These are phyloP conservation scores for Hypotaenidia okinawae DNA, from an alignment of 2,797 vertebrate genomes.

Conservation along the genomic window DNA sequence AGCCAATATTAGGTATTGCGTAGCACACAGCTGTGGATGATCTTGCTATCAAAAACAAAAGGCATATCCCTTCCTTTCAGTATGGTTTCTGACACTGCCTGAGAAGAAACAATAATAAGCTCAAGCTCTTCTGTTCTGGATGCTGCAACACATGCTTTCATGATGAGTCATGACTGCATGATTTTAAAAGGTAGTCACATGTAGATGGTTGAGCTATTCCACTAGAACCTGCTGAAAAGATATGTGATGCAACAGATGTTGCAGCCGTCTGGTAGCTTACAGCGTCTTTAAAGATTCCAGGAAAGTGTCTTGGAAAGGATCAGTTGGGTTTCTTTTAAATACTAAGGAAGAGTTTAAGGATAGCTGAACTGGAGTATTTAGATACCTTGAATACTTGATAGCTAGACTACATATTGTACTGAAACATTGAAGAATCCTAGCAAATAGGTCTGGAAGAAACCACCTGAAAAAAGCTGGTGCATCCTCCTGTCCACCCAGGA, in stretches of 20 bases:
- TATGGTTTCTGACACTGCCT: background rate
- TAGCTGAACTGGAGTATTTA: background rate
- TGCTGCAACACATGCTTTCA: constrained; percentile 3
- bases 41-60: background rate
- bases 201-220: constrained; percentile 5
- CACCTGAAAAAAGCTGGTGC: background rate
- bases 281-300: background rate
- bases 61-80: background rate
- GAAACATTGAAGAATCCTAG: background rate
- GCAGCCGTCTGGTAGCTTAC: background rate
- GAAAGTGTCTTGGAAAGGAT: background rate
- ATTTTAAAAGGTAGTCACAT: constrained; percentile 56
- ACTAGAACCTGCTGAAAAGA: background rate
- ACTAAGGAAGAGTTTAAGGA: background rate
- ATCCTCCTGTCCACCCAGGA: background rate
- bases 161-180: constrained; percentile 57
- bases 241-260: background rate
- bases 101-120: background rate
- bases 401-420: background rate
- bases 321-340: background rate
- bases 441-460: background rate
- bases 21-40: background rate
- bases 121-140: background rate
- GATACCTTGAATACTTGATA: background rate
- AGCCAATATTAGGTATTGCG: background rate